Evolutionary conservation across 2,113 vertebrate genomes (phyloP).

Genomic region (Scomber colias): DNA sequence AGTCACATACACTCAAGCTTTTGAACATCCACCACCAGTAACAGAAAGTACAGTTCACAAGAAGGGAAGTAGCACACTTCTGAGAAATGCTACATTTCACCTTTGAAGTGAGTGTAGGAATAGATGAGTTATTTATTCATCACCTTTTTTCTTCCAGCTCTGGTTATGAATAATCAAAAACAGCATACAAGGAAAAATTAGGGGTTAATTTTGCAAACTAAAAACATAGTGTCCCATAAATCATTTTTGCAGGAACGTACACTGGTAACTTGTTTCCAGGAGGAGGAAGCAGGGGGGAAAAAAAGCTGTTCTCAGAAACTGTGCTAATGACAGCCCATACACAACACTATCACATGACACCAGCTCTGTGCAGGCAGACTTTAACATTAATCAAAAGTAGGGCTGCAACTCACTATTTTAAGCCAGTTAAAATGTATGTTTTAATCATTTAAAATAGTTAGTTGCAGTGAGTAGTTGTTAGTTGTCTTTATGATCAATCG

Average conservation of each 20-base stretch:
- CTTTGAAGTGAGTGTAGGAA: conserved; percentile 52
- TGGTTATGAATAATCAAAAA: conserved; percentile 21
- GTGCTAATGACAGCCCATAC: neutral
- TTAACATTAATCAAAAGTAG: no score
- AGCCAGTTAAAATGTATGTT: no score
- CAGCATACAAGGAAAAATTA: neutral
- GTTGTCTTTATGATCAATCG: no score
- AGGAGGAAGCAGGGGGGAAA: conserved; percentile 29
- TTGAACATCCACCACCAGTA: conserved; percentile 24
- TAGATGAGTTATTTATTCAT: conserved; percentile 18
- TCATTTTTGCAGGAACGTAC: neutral
- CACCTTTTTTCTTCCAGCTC: conserved; percentile 21
- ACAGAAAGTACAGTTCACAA: conserved; percentile 53
- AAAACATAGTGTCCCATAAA: neutral
- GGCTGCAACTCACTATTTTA: no score
- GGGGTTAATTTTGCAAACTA: neutral
- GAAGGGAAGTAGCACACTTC: conserved; percentile 45
- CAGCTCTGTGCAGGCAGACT: neutral
- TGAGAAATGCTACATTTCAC: conserved; percentile 39
- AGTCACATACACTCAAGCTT: neutral
- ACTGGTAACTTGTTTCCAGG: conserved; percentile 1
- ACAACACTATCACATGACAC: neutral
- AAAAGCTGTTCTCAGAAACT: conserved; percentile 1
- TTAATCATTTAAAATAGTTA: no score
- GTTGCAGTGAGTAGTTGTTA: no score